Conservation (phyloP, 2,888 invertebrate genomes). For the Dasypolia templi region DNA sequence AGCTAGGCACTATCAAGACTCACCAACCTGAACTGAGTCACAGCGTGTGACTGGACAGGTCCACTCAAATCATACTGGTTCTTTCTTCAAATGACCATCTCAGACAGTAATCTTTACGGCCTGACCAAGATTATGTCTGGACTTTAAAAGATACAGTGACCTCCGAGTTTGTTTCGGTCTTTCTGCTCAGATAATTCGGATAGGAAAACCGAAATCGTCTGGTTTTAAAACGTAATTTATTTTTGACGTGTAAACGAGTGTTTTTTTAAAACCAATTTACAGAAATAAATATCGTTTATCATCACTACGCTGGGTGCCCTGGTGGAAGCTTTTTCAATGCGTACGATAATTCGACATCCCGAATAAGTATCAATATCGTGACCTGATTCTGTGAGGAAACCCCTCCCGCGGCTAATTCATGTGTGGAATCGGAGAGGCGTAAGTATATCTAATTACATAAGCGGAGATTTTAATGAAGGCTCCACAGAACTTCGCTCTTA, state of each 20-base stretch:
- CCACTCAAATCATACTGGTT: neutral
- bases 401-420: conserved; percentile 46
- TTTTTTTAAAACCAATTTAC: neutral
- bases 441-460: conserved; percentile 74
- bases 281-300: neutral
- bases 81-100: neutral
- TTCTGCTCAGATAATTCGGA: neutral
- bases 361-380: conserved; percentile 42
- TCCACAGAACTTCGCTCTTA: conserved; percentile 73
- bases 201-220: neutral
- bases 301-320: neutral
- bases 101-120: neutral
- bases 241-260: neutral
- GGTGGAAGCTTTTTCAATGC: neutral
- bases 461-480: conserved; percentile 80
- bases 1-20: neutral
- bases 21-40: neutral
- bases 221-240: neutral
- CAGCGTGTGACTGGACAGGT: neutral
- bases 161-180: neutral
- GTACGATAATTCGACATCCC: conserved; percentile 1
- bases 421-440: conserved; percentile 63
- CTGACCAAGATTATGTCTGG: neutral
- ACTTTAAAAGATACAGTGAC: neutral
- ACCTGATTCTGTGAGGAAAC: conserved; percentile 18